A percentile compares a stretch with the other conserved stretches of the same genome.
Evolutionary conservation across 1,140 invertebrate species (phyloP).

Genomic region (Varroa destructor): DNA sequence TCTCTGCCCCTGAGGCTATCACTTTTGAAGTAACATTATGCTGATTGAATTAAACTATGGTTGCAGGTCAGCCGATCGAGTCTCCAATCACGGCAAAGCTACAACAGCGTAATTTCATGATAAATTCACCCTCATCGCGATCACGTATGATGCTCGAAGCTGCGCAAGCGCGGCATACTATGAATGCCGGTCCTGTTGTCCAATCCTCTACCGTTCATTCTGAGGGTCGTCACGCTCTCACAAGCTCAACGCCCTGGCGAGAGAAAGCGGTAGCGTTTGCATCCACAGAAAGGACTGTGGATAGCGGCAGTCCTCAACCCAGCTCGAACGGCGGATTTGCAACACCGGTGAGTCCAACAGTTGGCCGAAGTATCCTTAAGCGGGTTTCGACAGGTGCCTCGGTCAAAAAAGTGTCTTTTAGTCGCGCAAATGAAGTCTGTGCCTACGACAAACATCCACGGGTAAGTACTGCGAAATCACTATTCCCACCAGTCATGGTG

Average conservation of each 20-base stretch:
- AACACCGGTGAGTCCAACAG: background rate
- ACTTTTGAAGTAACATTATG: background rate
- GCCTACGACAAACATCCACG: background rate
- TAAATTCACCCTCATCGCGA: constrained; percentile 13
- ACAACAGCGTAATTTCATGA: constrained; percentile 1
- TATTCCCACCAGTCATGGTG: constrained; percentile 18
- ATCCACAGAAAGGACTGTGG: background rate
- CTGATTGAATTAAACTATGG: no score
- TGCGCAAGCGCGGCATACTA: background rate
- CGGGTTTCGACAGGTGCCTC: constrained; percentile 14
- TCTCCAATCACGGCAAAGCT: constrained; percentile 1
- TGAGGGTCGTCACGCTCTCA: background rate
- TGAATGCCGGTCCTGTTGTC: no score
- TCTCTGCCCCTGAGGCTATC: background rate
- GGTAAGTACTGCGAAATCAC: constrained; percentile 6
- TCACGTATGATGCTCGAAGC: constrained; percentile 24
- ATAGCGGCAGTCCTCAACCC: background rate
- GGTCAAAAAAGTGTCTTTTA: constrained; percentile 17
- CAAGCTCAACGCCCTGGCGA: background rate
- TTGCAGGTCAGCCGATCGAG: constrained; percentile 18
- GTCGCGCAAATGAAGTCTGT: constrained; percentile 12
- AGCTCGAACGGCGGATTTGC: background rate
- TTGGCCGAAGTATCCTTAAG: constrained; percentile 16
- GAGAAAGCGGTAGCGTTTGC: background rate
- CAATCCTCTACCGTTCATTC: background rate